These are phyloP conservation scores for Lanistes nyassanus DNA, from an alignment of 1,140 invertebrate species.

Conservation along the genomic window DNA sequence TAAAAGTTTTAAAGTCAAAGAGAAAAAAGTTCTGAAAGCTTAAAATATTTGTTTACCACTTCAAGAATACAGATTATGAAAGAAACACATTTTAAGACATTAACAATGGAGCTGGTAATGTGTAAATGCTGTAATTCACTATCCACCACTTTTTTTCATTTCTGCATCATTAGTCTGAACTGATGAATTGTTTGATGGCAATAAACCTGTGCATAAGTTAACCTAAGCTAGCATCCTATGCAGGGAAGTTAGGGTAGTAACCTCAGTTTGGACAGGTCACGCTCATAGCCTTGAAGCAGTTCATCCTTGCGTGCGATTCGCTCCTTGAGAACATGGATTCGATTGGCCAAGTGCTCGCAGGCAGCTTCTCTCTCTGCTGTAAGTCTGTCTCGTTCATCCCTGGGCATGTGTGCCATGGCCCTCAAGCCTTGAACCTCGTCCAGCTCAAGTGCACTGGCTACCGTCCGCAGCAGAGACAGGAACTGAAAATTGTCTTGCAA, in stretches of 20 bases:
- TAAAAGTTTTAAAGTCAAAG: no score
- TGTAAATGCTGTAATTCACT: no score
- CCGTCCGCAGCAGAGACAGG: slow-evolving; percentile 50
- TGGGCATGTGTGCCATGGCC: slow-evolving; percentile 63
- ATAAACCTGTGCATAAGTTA: no score
- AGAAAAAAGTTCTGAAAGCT: no score
- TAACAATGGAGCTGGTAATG: no score
- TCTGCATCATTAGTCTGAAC: no score
- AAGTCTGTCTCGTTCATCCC: slow-evolving; percentile 61
- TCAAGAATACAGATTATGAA: no score
- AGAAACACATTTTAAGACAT: no score
- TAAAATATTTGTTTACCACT: no score
- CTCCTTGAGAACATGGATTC: slow-evolving; percentile 57
- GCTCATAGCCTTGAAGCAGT: slow-evolving; percentile 63
- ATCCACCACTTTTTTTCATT: no score
- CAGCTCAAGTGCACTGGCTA: slow-evolving; percentile 54
- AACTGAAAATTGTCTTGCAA: slow-evolving; percentile 51
- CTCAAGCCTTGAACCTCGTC: slow-evolving; percentile 56
- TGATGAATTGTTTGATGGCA: no score
- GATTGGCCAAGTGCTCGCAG: slow-evolving; percentile 48
- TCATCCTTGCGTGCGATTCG: slow-evolving; percentile 64
- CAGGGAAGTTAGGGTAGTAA: slow-evolving; percentile 26
- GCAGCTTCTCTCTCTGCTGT: slow-evolving; percentile 48
- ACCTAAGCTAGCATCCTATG: neutral
- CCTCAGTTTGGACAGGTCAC: slow-evolving; percentile 63